A percentile compares a stretch with the other conserved stretches of the same genome.
phyloP scores from a whole-genome alignment of 2,888 invertebrate species.

The Meteorus colon region DNA sequence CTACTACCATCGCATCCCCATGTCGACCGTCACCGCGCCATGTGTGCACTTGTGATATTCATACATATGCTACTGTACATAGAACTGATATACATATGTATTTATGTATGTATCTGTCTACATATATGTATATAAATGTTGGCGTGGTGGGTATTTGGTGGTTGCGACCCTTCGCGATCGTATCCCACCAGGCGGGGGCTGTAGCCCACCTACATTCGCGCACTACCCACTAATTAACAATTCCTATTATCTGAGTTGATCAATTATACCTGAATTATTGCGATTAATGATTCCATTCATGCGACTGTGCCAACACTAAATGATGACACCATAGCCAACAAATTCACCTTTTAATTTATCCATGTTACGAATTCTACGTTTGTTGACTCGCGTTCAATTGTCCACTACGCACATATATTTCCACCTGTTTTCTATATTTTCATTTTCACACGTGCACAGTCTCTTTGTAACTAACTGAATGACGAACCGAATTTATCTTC shows the following conservation, averaged over 20 bases:
- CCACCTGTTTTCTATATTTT: neutral
- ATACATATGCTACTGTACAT: slow-evolving; percentile 3
- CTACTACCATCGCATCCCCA: slow-evolving; percentile 15
- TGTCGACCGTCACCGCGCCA: neutral
- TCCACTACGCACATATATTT: slow-evolving; percentile 22
- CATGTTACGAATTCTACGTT: slow-evolving; percentile 9
- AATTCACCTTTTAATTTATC: slow-evolving; percentile 33
- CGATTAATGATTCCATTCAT: slow-evolving; percentile 50
- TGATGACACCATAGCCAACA: slow-evolving; percentile 20
- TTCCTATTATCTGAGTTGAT: slow-evolving; percentile 60
- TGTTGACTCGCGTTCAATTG: slow-evolving; percentile 31
- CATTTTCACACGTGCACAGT: too few species aligned
- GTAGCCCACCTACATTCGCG: slow-evolving; percentile 18
- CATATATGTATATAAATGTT: neutral
- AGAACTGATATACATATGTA: neutral
- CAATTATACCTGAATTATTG: slow-evolving; percentile 64
- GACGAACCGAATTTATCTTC: too few species aligned
- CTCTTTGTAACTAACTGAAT: too few species aligned
- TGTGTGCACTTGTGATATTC: slow-evolving; percentile 5
- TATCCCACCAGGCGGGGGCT: slow-evolving; percentile 54
- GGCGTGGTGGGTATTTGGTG: slow-evolving; percentile 6
- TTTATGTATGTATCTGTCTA: neutral
- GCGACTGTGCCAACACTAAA: slow-evolving; percentile 13
- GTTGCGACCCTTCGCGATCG: slow-evolving; percentile 28
- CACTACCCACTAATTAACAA: slow-evolving; percentile 60